Percentiles rank a stretch among this genome's conserved stretches.
Evolutionary conservation across 1,140 invertebrate genomes (phyloP).

Genomic region (Neoseiulus cucumeris): DNA sequence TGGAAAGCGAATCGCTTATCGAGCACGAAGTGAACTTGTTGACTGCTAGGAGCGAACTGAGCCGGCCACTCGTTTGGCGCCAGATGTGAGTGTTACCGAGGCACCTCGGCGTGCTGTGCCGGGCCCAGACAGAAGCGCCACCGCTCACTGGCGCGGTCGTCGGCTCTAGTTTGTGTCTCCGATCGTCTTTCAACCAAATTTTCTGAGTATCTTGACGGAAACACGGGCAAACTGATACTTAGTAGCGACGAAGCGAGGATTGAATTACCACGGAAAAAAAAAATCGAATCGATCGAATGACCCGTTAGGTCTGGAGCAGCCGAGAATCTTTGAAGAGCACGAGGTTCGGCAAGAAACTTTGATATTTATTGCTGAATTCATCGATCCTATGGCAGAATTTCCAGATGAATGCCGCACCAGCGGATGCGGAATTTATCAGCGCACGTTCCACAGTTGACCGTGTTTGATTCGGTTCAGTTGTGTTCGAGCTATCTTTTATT

Average conservation of each 20-base stretch:
- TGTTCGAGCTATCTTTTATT: too few species aligned
- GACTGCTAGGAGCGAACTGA: background rate
- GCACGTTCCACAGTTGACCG: too few species aligned
- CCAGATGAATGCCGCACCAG: too few species aligned
- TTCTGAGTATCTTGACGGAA: background rate
- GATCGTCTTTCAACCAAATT: background rate
- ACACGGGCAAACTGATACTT: background rate
- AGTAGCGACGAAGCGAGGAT: background rate
- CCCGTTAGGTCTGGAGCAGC: too few species aligned
- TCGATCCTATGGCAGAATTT: too few species aligned
- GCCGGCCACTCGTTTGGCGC: background rate
- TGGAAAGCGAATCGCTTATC: background rate
- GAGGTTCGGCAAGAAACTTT: too few species aligned
- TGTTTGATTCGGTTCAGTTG: too few species aligned
- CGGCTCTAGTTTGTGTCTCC: slow-evolving; percentile 5
- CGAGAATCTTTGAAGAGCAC: too few species aligned
- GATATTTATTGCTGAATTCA: too few species aligned
- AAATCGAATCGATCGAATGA: too few species aligned
- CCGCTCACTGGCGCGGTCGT: background rate
- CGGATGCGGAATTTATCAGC: too few species aligned
- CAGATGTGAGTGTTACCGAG: background rate
- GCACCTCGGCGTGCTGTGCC: slow-evolving; percentile 9
- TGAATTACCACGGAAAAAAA: too few species aligned
- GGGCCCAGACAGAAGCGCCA: background rate
- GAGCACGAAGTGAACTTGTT: background rate